Base-by-base conservation (phyloP, 2,888 invertebrate genomes). In the Gastracanthus pulcherrimus region DNA sequence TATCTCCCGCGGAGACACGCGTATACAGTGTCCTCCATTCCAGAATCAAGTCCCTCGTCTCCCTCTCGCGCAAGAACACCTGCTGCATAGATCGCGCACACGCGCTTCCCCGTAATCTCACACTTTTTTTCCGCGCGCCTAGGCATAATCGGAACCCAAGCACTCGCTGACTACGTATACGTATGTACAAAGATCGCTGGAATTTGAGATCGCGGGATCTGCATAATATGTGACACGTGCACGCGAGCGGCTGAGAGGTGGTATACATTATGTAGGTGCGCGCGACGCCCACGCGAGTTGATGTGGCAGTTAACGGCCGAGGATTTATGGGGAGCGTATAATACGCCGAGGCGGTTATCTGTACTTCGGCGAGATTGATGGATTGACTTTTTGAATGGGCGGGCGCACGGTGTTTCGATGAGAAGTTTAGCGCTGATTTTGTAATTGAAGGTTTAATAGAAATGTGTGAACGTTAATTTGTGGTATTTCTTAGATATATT, bases 201-300 rank as follows among this genome's bases (percentile, higher is more conserved):
- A 80, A 74, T 80, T 75, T 41, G 79, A 79, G 67, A 55, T 76
- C 58, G 16, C 29, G 26, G 38, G 51, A 79, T 79, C 79, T 79
- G 79, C 79, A 79, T 79, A 67, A 67, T 55, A 36, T 45, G 72
- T 45, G 72, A 69, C 74, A 74, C 80, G 74, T 80, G 69, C 75
- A 23, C 34, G 19, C 34, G 48, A 5, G 19, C 64, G 26, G 23
- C 41, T n/a, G 23, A 26, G 2, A 34, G 19, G 34, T 19, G 36
- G 23, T 38, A 19, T 29, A 62, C 31, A 60, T 31, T 19, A 34
- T 7, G 60, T 31, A n/a, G 31, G 34, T 26, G 23, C 4, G 31
- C 5, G 38, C 11, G 62, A 34, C 55, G 19, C 58, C 5, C 29
- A 23, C 34, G 0, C 51, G 23, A 62, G 62, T 45, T n/a, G 45